Base-by-base conservation (phyloP, 2,888 invertebrate species). In the Agrotis clavis region DNA sequence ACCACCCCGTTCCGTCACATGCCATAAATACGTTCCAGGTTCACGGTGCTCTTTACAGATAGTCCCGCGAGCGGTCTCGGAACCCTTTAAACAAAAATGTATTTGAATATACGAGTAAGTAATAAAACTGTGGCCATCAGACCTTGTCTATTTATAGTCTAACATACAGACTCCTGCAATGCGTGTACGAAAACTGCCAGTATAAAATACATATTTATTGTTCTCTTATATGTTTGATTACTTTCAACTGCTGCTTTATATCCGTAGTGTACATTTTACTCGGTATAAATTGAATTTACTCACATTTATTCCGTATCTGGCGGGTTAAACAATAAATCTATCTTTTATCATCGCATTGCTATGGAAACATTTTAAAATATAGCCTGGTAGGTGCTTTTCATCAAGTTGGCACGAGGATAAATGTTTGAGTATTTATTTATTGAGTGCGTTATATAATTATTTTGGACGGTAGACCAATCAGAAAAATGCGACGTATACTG, bases 161-260 rank as follows among this genome's bases (percentile, higher is more conserved):
- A 4, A 16, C 51, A 19, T 19, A 62, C 2, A 35, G 30, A 47
- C 45, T 62, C 30, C 45, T 62, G 21, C 30, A 35, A n/a, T 54
- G n/a, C 47, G 86, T 86, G 87, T 82, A 90, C 85, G 86, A 89
- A 87, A 88, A 88, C 89, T 88, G 74, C 82, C 83, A 85, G 85
- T 87, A 87, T 84, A 87, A 88, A 89, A 85, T 82, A 87, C 83
- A 83, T 75, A 64, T 87, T 84, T 84, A 85, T 85, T 73, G 71
- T 77, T 73, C n/a, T 83, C 83, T 83, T 83, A 74, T 79, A 81
- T 75, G 71, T 77, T 81, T 84, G 82, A 82, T 78, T 71, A 70
- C 77, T 76, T 81, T 79, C 62, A 65, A 82, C 62, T 71, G 63
- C 76, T 83, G 71, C 18, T 80, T 84, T 84, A 74, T 61, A 60